phyloP scores from a whole-genome alignment of 2,797 vertebrate species.

The Microctenopoma stevenorrisi region DNA sequence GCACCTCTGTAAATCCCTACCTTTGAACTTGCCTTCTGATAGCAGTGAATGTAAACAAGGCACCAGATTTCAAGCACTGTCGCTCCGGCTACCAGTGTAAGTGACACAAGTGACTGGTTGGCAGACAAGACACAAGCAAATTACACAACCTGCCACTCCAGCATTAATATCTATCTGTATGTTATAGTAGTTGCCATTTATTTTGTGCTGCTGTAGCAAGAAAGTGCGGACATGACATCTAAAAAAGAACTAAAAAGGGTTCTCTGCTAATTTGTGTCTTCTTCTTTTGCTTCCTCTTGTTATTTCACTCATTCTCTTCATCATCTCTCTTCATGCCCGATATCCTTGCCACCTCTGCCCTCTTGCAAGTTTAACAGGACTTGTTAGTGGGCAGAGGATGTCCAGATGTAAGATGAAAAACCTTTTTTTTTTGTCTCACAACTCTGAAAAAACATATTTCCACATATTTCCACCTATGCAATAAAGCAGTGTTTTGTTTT shows the following conservation, averaged over 20 bases:
- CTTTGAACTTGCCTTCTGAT: slow-evolving; percentile 77
- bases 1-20: slow-evolving; percentile 63
- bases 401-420: slow-evolving; percentile 20
- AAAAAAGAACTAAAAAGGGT: slow-evolving; percentile 1
- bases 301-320: slow-evolving; percentile 29
- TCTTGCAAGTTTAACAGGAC: slow-evolving; percentile 28
- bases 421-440: neutral
- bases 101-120: slow-evolving; percentile 65
- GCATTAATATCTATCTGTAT: slow-evolving; percentile 51
- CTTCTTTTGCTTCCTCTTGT: slow-evolving; percentile 34
- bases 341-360: slow-evolving; percentile 1
- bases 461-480: neutral
- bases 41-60: slow-evolving; percentile 77
- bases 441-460: slow-evolving; percentile 17
- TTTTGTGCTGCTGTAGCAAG: slow-evolving; percentile 7
- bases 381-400: slow-evolving; percentile 26
- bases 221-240: slow-evolving; percentile 25
- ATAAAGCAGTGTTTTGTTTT: slow-evolving; percentile 5
- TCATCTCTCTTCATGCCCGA: slow-evolving; percentile 37
- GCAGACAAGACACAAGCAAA: slow-evolving; percentile 74
- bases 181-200: slow-evolving; percentile 4
- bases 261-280: slow-evolving; percentile 34
- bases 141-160: slow-evolving; percentile 45
- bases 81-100: slow-evolving; percentile 52
- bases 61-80: slow-evolving; percentile 54